A percentile compares a stretch with the other conserved stretches of the same genome.
phyloP scores from a whole-genome alignment of 2,797 vertebrate genomes.

The Mormyrops boulengeri region DNA sequence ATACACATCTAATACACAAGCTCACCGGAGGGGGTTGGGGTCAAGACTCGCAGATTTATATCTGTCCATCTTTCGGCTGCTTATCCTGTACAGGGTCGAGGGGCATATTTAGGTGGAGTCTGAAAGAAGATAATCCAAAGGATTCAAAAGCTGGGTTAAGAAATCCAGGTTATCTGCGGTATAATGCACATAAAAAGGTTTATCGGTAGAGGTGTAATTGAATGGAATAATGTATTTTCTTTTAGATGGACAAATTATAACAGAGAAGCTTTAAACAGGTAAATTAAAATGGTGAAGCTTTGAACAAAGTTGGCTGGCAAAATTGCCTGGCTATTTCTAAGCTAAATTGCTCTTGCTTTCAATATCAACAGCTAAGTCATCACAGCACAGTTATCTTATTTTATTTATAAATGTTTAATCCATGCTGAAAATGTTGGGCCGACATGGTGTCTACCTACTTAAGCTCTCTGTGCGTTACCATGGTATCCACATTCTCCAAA shows the following conservation, averaged over 20 bases:
- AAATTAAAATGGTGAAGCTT: not conserved
- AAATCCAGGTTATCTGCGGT: not conserved
- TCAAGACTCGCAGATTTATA: not conserved
- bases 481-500: not conserved
- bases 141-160: not conserved
- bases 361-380: not conserved
- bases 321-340: not conserved
- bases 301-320: not conserved
- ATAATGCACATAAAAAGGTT: not conserved
- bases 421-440: not conserved
- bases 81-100: not conserved
- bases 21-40: not conserved
- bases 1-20: not conserved
- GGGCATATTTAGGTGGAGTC: not conserved
- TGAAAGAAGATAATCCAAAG: not conserved
- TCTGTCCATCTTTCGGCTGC: not conserved
- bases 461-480: not conserved
- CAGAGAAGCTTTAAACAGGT: not conserved
- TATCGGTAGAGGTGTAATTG: not conserved
- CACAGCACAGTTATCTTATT: not conserved
- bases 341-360: not conserved
- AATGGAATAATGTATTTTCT: not conserved
- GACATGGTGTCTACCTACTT: not conserved
- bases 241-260: not conserved
- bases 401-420: not conserved